Percentiles rank a stretch among this genome's conserved stretches.
Conservation (phyloP, 2,113 vertebrate genomes). For the Esox niger region DNA sequence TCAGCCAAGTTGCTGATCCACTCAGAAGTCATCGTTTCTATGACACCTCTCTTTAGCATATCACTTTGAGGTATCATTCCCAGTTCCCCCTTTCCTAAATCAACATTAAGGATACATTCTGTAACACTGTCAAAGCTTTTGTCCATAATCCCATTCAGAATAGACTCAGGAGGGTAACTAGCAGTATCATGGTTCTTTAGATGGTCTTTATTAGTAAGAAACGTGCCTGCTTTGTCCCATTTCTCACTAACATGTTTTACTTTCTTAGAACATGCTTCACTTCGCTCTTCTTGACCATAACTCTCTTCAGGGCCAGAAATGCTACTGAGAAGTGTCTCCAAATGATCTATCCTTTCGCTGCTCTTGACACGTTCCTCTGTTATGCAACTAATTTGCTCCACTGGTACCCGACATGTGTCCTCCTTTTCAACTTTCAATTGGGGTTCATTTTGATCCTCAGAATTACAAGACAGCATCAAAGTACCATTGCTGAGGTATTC, state of each 20-base stretch:
- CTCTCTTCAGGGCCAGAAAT: slow-evolving; percentile 6
- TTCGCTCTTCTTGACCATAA: slow-evolving; percentile 27
- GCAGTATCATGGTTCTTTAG: slow-evolving; percentile 6
- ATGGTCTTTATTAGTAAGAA: slow-evolving; percentile 18
- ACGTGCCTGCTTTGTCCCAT: slow-evolving; percentile 11
- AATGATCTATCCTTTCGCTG: slow-evolving; percentile 31
- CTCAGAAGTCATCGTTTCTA: background rate
- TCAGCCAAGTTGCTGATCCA: background rate
- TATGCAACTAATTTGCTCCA: slow-evolving; percentile 21
- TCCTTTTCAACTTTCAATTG: slow-evolving; percentile 31
- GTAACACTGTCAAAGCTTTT: background rate
- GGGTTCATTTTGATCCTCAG: slow-evolving; percentile 12
- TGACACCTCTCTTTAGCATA: slow-evolving; percentile 1
- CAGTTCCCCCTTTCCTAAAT: background rate
- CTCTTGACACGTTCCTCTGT: background rate
- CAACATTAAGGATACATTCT: background rate
- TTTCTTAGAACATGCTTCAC: slow-evolving; percentile 26
- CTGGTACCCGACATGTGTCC: slow-evolving; percentile 16
- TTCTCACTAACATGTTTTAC: slow-evolving; percentile 27
- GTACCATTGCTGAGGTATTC: slow-evolving; percentile 14
- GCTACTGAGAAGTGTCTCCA: slow-evolving; percentile 36
- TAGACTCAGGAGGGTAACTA: slow-evolving; percentile 8
- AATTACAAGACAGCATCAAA: slow-evolving; percentile 1
- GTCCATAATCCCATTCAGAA: background rate
- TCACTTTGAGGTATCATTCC: background rate